A percentile compares a stretch with the other conserved stretches of the same genome.
Conservation (phyloP, 1,140 invertebrate species). For the Penaeus japonicus region DNA sequence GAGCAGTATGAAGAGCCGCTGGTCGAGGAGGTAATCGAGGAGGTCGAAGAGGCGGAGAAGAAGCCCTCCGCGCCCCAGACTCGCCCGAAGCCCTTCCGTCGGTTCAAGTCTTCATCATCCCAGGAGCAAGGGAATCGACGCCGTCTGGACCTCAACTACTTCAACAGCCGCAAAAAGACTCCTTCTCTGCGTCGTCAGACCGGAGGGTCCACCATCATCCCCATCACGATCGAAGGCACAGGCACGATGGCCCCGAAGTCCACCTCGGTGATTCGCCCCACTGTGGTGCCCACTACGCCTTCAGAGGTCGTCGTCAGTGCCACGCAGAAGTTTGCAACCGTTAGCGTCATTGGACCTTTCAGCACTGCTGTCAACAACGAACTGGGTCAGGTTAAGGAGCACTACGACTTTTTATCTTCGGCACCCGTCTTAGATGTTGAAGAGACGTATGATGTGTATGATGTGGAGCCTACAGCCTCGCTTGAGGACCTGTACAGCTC, state of each 20-base stretch:
- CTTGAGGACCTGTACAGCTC: neutral
- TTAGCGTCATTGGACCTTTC: slow-evolving; percentile 54
- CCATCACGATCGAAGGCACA: slow-evolving; percentile 56
- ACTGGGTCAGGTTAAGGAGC: slow-evolving; percentile 48
- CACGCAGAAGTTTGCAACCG: slow-evolving; percentile 49
- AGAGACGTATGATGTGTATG: slow-evolving; percentile 32
- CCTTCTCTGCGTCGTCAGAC: neutral
- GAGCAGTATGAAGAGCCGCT: neutral
- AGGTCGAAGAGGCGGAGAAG: neutral
- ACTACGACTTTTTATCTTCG: slow-evolving; percentile 45
- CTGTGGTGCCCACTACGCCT: slow-evolving; percentile 17
- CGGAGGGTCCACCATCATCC: slow-evolving; percentile 53
- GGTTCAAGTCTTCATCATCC: neutral
- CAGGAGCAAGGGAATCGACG: neutral
- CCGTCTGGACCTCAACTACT: slow-evolving; percentile 35
- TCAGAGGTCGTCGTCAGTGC: slow-evolving; percentile 54
- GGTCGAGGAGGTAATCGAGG: neutral
- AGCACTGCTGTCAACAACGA: slow-evolving; percentile 54
- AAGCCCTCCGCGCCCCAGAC: neutral
- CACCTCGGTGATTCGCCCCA: neutral
- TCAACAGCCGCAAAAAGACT: slow-evolving; percentile 34
- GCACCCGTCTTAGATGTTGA: slow-evolving; percentile 15
- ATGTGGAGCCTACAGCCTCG: slow-evolving; percentile 63
- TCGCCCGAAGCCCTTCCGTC: neutral
- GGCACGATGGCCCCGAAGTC: neutral